Base-by-base conservation (phyloP, 2,888 invertebrate genomes). In the Enchytraeus crypticus region DNA sequence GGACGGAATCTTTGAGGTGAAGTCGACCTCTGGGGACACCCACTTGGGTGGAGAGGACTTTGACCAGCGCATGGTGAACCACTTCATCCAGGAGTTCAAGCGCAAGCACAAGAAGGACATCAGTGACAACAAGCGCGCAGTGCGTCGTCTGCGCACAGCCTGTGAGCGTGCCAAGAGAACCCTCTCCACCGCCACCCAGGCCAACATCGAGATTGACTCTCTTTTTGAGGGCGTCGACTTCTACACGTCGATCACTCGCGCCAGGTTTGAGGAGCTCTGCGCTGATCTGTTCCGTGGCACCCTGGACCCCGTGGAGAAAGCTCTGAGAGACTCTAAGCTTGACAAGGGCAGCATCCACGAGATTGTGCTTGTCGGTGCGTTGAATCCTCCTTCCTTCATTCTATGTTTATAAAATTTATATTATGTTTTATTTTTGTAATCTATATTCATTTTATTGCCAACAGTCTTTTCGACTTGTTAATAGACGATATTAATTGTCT, bases 211-310 rank as follows among this genome's bases (percentile, higher is more conserved):
- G 83, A 95, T 98, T 72, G 97, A 98, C 82, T 92, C 93, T 47
- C 90, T 98, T 86, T 93, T 88, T 73, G 96, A 97, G 77, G 93
- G 95, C 72, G 92, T 93, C 75, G 97, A 98, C 79, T 98, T 99
- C 86, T 90, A 92, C 5, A 97, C 97, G 82, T 92, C 92, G 2
- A 84, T 98, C 63, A 97, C 97, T 72, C 86, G 98, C 77, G 97
- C 97, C 74, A 97, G 96, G 82, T 98, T 98, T 78, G 96, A 97
- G 79, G 96, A 97, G 81, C 82, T 97, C 14, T 57, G 64, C 1
- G 65, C 78, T 78, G 82, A 83, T 69, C 72, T 83, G 55, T 83
- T 83, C 82, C 86, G 90, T 72, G 90, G 91, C 5, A 95, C 95
- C 30, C 84, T 95, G 82, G 91, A 92, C 80, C 93, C 93, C 2